Percentiles rank a stretch among this genome's conserved stretches.
phyloP scores from a whole-genome alignment of 2,888 invertebrate genomes.

The Mythimna impura region DNA sequence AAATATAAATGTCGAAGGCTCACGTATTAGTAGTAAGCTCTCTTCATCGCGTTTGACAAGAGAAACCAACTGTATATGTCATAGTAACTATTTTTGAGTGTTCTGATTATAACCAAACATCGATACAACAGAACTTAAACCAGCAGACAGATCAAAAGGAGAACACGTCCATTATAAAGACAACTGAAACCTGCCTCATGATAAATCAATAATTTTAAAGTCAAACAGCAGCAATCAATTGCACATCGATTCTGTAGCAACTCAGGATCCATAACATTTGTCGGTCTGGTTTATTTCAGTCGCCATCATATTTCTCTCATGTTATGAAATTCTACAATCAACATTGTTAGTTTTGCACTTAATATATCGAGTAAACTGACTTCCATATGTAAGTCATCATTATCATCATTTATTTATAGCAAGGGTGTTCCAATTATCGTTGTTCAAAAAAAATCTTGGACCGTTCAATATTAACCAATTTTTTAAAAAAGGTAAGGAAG shows the following conservation, averaged over 20 bases:
- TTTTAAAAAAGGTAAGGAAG: too few relatives aligned
- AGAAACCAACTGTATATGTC: neutral
- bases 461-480: neutral
- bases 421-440: slow-evolving; percentile 32
- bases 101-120: neutral
- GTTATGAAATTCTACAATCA: slow-evolving; percentile 60
- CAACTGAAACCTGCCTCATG: neutral
- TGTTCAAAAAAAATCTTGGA: slow-evolving; percentile 41
- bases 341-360: slow-evolving; percentile 64
- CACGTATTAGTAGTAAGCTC: too few relatives aligned
- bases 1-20: neutral
- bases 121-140: neutral
- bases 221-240: slow-evolving; percentile 28
- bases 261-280: slow-evolving; percentile 27
- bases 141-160: neutral
- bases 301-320: slow-evolving; percentile 52
- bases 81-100: neutral
- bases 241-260: slow-evolving; percentile 29
- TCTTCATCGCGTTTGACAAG: neutral
- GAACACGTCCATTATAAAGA: neutral
- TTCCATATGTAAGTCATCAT: slow-evolving; percentile 59
- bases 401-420: slow-evolving; percentile 52
- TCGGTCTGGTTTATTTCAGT: slow-evolving; percentile 55
- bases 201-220: slow-evolving; percentile 21
- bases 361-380: slow-evolving; percentile 59